Percentiles rank a stretch among this genome's conserved stretches.
Conservation (phyloP, 1,140 invertebrate genomes). For the Tenebrio molitor region DNA sequence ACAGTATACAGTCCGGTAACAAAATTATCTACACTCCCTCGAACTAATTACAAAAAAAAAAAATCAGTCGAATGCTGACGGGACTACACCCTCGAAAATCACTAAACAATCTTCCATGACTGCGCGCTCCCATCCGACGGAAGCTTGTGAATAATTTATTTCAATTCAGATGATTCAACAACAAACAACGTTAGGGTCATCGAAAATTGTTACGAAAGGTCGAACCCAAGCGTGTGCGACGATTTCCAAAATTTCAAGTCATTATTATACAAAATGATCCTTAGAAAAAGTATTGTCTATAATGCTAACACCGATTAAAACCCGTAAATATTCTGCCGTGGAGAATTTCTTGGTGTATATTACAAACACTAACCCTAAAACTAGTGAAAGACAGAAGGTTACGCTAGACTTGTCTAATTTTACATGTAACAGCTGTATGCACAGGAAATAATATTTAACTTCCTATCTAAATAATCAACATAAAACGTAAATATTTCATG, state of each 20-base stretch:
- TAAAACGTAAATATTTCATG: conserved; percentile 45
- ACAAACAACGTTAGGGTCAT: conserved; percentile 35
- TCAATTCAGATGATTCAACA: conserved; percentile 32
- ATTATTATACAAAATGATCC: conserved; percentile 30
- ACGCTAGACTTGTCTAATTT: conserved; percentile 43
- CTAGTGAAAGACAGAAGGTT: conserved; percentile 60
- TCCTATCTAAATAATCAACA: conserved; percentile 45
- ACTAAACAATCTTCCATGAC: conserved; percentile 39
- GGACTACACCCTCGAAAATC: conserved; percentile 9
- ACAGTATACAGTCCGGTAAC: conserved; percentile 56
- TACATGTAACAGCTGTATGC: conserved; percentile 44
- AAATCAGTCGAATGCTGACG: conserved; percentile 27
- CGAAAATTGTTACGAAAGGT: conserved; percentile 36
- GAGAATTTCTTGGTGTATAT: conserved; percentile 44
- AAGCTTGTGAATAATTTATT: conserved; percentile 37
- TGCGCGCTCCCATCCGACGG: conserved; percentile 25
- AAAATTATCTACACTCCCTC: conserved; percentile 55
- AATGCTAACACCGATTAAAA: conserved; percentile 53
- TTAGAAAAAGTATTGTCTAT: conserved; percentile 43
- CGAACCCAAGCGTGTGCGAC: conserved; percentile 38
- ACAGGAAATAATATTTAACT: conserved; percentile 44
- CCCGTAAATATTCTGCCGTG: conserved; percentile 60
- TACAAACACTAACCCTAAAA: conserved; percentile 58
- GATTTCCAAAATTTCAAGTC: conserved; percentile 23
- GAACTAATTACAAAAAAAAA: conserved; percentile 44